Evolutionary conservation across 2,888 invertebrate species (phyloP), one percentile per base, ranked within the genome.

Genomic region (Slavum lentiscoides): DNA sequence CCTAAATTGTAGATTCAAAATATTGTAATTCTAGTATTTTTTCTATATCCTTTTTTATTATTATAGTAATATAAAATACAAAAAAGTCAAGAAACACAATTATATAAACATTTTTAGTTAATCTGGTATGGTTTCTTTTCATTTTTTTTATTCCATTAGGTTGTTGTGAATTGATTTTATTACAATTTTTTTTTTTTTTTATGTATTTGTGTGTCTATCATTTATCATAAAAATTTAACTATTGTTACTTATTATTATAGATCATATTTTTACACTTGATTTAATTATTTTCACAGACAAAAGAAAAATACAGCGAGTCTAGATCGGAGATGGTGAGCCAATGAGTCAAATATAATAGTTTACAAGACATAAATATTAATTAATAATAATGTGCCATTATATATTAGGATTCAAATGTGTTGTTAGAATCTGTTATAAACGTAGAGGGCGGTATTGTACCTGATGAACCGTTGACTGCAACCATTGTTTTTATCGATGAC

Each of bases 401-500:
- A 62, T 77, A 64, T 72, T 77, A 80, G 80, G 72, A 80, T 15
- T 49, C 30, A 6, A 11, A 68, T 17, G 9, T 17, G n/a, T 17
- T 53, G 17, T 1, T 80, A 43, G 9, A 80, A 64, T 58, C 55
- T 64, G 58, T 23, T 9, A 49, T 70, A 55, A 64, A 39, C 62
- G 70, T 80, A 15, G 80, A 80, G 72, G 55, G 39, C 72, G 80
- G 39, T 21, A 21, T 37, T 62, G 23, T 58, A 7, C 80, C 69
- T 23, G 64, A 80, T 23, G 64, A 80, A 64, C 80, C 80, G 9
- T 72, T 55, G 19, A 55, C 15, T 55, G 80, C 80, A 39, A 64
- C 39, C 5, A 23, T 64, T 64, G 80, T 80, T 66, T 80, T 23
- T 55, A 80, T 80, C 30, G 69, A 68, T 19, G 62, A 53, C 3